Percentiles rank a stretch among this genome's conserved stretches.
phyloP scores from a whole-genome alignment of 2,888 invertebrate species.

The Drosophila neutralis region DNA sequence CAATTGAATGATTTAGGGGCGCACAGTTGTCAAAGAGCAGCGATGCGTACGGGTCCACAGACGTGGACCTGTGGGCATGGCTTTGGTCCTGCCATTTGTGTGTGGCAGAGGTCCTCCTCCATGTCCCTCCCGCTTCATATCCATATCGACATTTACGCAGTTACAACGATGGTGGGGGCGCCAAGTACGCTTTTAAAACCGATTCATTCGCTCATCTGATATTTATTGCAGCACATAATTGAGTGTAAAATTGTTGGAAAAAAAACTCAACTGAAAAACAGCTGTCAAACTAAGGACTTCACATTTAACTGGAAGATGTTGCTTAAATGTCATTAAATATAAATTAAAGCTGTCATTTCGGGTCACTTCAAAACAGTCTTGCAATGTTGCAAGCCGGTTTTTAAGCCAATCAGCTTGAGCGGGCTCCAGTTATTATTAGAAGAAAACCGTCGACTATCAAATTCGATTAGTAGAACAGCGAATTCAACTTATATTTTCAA shows the following conservation, averaged over 20 bases:
- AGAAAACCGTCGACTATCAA: neutral
- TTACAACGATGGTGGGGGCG: conserved; percentile 55
- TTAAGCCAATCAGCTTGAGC: neutral
- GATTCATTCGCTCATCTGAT: conserved; percentile 69
- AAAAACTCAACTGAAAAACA: conserved; percentile 43
- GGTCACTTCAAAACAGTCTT: neutral
- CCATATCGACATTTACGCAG: conserved; percentile 28
- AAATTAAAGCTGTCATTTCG: neutral
- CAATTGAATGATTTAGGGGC: conserved; percentile 78
- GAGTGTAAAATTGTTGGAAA: conserved; percentile 70
- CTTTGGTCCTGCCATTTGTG: conserved; percentile 45
- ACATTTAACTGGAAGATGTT: neutral
- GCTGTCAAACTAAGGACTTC: conserved; percentile 12
- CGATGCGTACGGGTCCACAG: conserved; percentile 73
- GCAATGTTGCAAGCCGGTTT: neutral
- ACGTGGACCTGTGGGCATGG: conserved; percentile 37
- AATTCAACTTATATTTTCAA: neutral
- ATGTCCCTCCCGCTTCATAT: neutral
- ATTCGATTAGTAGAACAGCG: neutral
- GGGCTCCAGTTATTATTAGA: neutral
- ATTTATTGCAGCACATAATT: conserved; percentile 77
- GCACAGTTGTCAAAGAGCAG: conserved; percentile 77
- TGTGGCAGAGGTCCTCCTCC: conserved; percentile 12
- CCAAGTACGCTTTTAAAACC: conserved; percentile 78
- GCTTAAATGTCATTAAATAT: neutral